These are phyloP conservation scores for Pyxicephalus adspersus DNA, from an alignment of 2,113 vertebrate species.

Conservation along the genomic window DNA sequence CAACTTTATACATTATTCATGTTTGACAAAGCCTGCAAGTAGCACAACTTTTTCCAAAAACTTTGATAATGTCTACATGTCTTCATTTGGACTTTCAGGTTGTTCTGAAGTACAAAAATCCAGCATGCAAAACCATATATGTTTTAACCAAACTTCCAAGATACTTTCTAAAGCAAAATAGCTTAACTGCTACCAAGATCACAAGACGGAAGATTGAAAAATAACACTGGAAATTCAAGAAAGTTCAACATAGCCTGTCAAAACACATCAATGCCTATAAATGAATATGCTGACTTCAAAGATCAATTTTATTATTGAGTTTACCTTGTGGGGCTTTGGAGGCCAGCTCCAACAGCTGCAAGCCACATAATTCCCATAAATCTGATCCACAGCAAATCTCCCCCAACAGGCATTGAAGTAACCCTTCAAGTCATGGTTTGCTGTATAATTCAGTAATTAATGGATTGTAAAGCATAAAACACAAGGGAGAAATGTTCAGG, in stretches of 20 bases:
- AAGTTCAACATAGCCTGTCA: constrained; percentile 13
- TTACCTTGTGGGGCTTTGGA: constrained; percentile 49
- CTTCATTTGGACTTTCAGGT: too few species aligned
- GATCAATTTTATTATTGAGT: constrained; percentile 52
- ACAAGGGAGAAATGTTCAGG: not conserved
- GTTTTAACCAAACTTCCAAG: too few species aligned
- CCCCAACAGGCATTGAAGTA: constrained; percentile 23
- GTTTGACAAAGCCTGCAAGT: too few species aligned
- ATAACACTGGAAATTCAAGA: constrained; percentile 18
- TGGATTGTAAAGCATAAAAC: not conserved
- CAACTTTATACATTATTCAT: too few species aligned
- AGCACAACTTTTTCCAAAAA: too few species aligned
- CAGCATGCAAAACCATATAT: too few species aligned
- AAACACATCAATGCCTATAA: constrained; percentile 41
- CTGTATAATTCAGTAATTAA: not conserved
- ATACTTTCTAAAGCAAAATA: constrained; percentile 19
- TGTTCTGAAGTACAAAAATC: too few species aligned
- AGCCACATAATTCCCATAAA: constrained; percentile 50
- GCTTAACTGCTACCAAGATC: not conserved
- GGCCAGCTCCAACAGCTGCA: constrained; percentile 31
- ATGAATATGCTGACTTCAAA: constrained; percentile 54
- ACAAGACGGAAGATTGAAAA: not conserved
- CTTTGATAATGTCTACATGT: too few species aligned
- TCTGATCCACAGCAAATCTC: constrained; percentile 36
- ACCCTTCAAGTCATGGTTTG: not conserved